Evolutionary conservation across 2,797 vertebrate genomes (phyloP), one percentile per base, ranked within the genome.

Genomic region (Periparus ater): DNA sequence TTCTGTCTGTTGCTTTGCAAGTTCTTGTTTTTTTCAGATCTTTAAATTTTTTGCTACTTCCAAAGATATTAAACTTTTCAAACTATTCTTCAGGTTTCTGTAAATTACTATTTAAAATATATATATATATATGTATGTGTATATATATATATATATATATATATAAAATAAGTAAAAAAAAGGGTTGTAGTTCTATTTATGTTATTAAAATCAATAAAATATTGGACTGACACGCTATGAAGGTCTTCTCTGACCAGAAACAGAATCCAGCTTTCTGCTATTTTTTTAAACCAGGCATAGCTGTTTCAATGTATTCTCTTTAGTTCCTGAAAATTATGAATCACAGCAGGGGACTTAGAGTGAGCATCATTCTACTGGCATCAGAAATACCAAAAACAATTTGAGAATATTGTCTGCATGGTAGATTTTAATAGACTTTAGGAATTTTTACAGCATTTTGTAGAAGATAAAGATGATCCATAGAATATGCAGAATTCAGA

Each of bases 261-360:
- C 7, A 70, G 11, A 82, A 73, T 45, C 3, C 16, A 75, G 5
- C 0, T 70, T 89, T 89, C 86, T 79, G n/a, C 44, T 57, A 9
- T 53, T 7, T 11, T 45, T 25, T 57, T 36, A 76, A 87, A 82
- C 29, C 10, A 77, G 17, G 17, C 36, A 36, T 53, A 76, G 34
- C 3, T 23, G 16, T 62, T 74, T 76, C 53, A 83, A 18, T 63
- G 5, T 50, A 48, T 66, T 87, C 15, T 48, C 26, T 78, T 67
- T 66, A 54, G 50, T 94, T 85, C 88, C n/a, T 54, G 25, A 96
- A 91, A 92, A 85, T 32, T 75, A 30, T 61, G 50, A 50, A n/a
- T 83, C 45, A 87, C 42, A 87, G 60, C 20, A 53, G 29, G 76
- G 22, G 38, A 55, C 51, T 61, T 45, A 44, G 14, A 88, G 23